Evolutionary conservation across 1,140 invertebrate species (phyloP), one percentile per base, ranked within the genome.

Genomic region (Aphelinus atriplicis): DNA sequence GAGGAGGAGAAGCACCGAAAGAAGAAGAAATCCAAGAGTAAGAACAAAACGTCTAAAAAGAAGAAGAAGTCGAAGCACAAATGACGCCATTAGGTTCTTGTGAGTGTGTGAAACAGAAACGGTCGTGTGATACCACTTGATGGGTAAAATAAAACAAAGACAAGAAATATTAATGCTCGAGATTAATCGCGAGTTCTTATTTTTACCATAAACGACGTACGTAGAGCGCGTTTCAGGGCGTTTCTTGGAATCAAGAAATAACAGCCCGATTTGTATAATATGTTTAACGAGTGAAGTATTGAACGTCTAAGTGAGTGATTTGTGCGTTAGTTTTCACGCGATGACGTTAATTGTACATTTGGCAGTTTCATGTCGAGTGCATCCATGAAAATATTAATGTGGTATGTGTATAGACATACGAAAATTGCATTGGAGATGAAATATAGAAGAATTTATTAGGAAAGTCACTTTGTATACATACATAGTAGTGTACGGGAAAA

Each of bases 31-130:
- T 86, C 87, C 68, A 86, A 84, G 10, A 88, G 85, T 71, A 87
- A 84, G 46, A 90, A 84, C 50, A 90, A 90, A 78, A 84, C 85
- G 58, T 82, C 88, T 1, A 71, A 67, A 26, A 90, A 90, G 80
- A 90, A 90, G 70, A 90, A 89, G 77, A 90, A 90, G 79, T 86
- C 86, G 1, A 90, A 89, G 76, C 88, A 89, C 68, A 89, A 89
- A 85, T 89, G 85, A 87, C 84, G 62, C 4, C 56, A 70, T 64
- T 75, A 65, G 47, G 51, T 26, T 26, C 53, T 63, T 3, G 42
- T 58, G 46, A 9, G 51, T 48, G 55, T 9, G 42, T 55, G 57
- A 63, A 46, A 6, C 5, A 70, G 0, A 51, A 71, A 71, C 3
- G 57, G 68, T 50, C 26, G 26, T 26, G 26, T 26, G 26, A 26